Evolutionary conservation across 1,140 invertebrate species (phyloP), one percentile per base, ranked within the genome.

Genomic region (Halotydeus destructor): DNA sequence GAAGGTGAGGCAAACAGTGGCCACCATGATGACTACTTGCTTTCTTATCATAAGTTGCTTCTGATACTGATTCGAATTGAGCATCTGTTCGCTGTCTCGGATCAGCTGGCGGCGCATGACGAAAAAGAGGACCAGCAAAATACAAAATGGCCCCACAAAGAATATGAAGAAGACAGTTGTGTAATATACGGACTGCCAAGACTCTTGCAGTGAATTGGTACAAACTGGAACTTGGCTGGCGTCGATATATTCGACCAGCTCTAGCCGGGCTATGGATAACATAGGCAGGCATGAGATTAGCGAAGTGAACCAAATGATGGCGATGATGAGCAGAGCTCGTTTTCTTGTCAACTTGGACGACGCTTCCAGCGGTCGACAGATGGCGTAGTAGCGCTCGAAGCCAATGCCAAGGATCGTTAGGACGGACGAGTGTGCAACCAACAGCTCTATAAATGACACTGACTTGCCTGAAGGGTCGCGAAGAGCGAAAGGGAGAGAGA

Each of bases 341-440:
- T 77, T 70, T 60, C 82, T 83, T 3, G 80, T 86, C 55, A 81
- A 86, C 14, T 83, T 79, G 58, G 83, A 83, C 49, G 78, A 76
- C 0, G 80, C 82, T 50, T 77, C 71, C 31, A 91, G 60, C 0
- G 84, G 85, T 53, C 84, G 74, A 59, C 82, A 89, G 53, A 89
- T 88, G 22, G 83, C 84, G 60, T 86, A 85, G 60, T 89, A 91
- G 5, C 84, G 67, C 30, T 38, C 36, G 25, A 45, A 43, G n/a
- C 42, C 41, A 8, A 37, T 37, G 6, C 19, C 37, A 21, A 21
- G 25, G 21, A 38, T 38, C 12, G 37, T 38, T 8, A 38, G 23
- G 5, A 24, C n/a, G 8, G 37, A 38, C 25, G 16, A 18, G 25
- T 38, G 37, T 5, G 37, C 37, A n/a, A 24, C 37, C 21, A 24